Evolutionary conservation across 2,113 vertebrate genomes (phyloP).

Genomic region (Gallinago jamesoni): DNA sequence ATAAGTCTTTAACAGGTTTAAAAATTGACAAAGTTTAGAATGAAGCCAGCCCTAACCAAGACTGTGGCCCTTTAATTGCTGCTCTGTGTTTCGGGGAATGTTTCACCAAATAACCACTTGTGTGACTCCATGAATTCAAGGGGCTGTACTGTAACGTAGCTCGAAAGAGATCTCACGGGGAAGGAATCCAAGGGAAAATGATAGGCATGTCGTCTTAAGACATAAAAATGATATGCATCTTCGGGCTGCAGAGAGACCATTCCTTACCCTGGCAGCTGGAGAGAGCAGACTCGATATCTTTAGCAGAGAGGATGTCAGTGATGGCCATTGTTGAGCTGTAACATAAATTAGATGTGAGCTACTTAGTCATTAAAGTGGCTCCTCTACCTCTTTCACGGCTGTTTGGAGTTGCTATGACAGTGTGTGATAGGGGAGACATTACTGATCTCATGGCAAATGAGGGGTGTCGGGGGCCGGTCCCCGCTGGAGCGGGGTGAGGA

Average conservation of each 20-base stretch:
- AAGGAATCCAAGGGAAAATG: slow-evolving; percentile 49
- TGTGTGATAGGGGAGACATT: slow-evolving; percentile 15
- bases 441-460: slow-evolving; percentile 1
- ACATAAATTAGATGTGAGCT: slow-evolving; percentile 42
- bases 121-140: not conserved
- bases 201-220: slow-evolving; percentile 45
- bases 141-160: not conserved
- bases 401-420: slow-evolving; percentile 56
- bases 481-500: not conserved
- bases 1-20: not conserved
- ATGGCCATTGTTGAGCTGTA: slow-evolving; percentile 70
- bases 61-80: not conserved
- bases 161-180: slow-evolving; percentile 27
- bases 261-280: slow-evolving; percentile 77
- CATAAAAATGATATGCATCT: slow-evolving; percentile 59
- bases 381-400: not conserved
- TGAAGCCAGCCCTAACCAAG: not conserved
- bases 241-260: slow-evolving; percentile 27
- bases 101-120: not conserved
- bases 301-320: slow-evolving; percentile 72
- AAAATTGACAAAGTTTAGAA: not conserved
- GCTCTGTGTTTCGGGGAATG: not conserved
- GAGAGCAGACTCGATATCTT: slow-evolving; percentile 76
- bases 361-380: slow-evolving; percentile 36
- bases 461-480: no score